These are phyloP conservation scores for Eueremaeus valkanovi DNA, from an alignment of 2,888 invertebrate species.

Conservation along the genomic window DNA sequence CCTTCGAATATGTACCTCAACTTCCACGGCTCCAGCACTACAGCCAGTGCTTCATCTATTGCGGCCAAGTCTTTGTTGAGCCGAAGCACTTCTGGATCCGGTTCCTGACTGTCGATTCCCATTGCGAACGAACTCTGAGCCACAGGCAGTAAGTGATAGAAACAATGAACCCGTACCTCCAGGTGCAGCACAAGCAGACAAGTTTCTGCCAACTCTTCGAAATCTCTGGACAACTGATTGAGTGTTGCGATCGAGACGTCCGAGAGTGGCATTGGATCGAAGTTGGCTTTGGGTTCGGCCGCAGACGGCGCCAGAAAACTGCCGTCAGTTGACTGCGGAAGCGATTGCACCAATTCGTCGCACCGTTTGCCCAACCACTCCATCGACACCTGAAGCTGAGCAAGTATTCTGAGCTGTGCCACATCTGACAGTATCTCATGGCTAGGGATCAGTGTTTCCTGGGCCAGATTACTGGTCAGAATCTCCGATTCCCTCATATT, in stretches of 20 bases:
- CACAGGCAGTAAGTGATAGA: slow-evolving; percentile 70
- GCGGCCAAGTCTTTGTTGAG: slow-evolving; percentile 71
- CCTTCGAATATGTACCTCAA: slow-evolving; percentile 86
- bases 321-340: slow-evolving; percentile 33
- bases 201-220: slow-evolving; percentile 82
- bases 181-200: slow-evolving; percentile 86
- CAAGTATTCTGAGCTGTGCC: slow-evolving; percentile 73
- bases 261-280: slow-evolving; percentile 26
- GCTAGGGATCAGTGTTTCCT: slow-evolving; percentile 76
- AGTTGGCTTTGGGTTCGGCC: slow-evolving; percentile 12
- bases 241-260: slow-evolving; percentile 43
- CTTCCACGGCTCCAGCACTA: slow-evolving; percentile 70
- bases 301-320: slow-evolving; percentile 5
- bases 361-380: slow-evolving; percentile 53
- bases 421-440: slow-evolving; percentile 83
- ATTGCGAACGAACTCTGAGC: slow-evolving; percentile 50
- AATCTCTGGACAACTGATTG: slow-evolving; percentile 64
- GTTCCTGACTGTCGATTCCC: slow-evolving; percentile 69
- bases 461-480: slow-evolving; percentile 75
- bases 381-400: slow-evolving; percentile 86
- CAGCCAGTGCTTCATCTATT: slow-evolving; percentile 71
- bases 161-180: slow-evolving; percentile 90
- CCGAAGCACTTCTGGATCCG: slow-evolving; percentile 70
- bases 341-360: slow-evolving; percentile 38
- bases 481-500: slow-evolving; percentile 88